Base-by-base conservation (phyloP, 1,140 invertebrate genomes). In the Macrobrachium rosenbergii region DNA sequence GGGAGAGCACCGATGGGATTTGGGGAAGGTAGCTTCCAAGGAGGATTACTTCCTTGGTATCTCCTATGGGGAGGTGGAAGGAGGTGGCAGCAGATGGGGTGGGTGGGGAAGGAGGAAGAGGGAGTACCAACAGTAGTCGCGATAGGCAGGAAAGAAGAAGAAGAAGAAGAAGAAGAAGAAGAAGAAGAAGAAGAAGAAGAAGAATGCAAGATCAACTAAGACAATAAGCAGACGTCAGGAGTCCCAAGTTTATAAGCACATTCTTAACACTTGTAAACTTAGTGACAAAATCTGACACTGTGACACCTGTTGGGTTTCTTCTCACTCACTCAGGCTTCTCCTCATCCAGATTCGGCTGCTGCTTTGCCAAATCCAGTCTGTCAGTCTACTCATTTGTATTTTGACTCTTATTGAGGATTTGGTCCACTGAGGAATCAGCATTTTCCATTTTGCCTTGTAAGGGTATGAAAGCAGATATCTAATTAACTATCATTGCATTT, bases 221-320 rank as follows among this genome's bases (percentile, higher is more conserved):
- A 82, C 79, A 82, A 82, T 81, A 81, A 81, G 78, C 78, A 67
- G 60, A 81, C 78, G 79, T 69, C 79, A 67, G 62, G 62, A 45
- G 17, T n/a, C 62, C 64, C 79, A 69, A 64, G 79, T 82, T 82
- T 82, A 82, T 52, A 82, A 82, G 79, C 79, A 82, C 79, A 64
- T 69, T 82, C 63, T 67, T 43, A 82, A 69, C 23, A 67, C 79
- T 64, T 82, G 63, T 64, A 67, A 64, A 77, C 63, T 14, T 45
- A 0, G 79, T 19, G 28, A 28, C 43, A 52, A 52, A 52, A 82
- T 45, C 43, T 64, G 79, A 82, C 63, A 69, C 62, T 37, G 8
- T 21, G 17, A n/a, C 79, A 82, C 79, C 79, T 82, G 79, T 69
- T 69, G 3, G 10, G 10, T 16, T n/a, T 14, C 59, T 12, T 37